These are phyloP conservation scores for Simalia tracyae DNA, from an alignment of 2,797 vertebrate genomes.

Conservation along the genomic window DNA sequence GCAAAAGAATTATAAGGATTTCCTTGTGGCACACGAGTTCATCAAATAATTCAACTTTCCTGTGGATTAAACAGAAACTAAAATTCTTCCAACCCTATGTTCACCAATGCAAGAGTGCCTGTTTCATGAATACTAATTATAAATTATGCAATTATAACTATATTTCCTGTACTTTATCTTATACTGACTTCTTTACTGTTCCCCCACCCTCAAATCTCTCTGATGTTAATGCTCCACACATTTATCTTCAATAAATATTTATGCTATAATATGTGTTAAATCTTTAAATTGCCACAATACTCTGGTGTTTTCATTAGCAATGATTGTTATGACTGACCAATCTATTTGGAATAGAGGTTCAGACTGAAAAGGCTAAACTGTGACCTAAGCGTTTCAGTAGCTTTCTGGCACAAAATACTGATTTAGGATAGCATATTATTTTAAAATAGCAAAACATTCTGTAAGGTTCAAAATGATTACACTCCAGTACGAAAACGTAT, in stretches of 20 bases:
- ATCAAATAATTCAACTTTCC: not conserved
- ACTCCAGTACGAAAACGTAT: not conserved
- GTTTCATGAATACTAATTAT: not conserved
- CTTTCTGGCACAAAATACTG: not conserved
- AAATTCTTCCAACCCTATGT: not conserved
- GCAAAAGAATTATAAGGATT: not conserved
- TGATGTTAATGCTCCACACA: not conserved
- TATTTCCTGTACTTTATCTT: not conserved
- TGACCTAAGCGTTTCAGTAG: not conserved
- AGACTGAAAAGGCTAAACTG: not conserved
- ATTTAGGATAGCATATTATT: not conserved
- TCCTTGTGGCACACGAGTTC: not conserved
- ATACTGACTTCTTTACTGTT: not conserved
- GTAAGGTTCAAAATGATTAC: not conserved
- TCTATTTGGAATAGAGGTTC: not conserved
- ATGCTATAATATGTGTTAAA: not conserved
- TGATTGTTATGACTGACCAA: not conserved
- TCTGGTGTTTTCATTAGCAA: not conserved
- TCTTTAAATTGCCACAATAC: not conserved
- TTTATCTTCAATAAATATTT: not conserved
- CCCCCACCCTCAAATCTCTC: not conserved
- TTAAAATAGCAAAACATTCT: not conserved
- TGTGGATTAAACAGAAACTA: not conserved
- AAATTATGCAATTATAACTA: not conserved
- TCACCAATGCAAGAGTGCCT: not conserved